Base-by-base conservation (phyloP, 2,797 vertebrate genomes). In the Sebastes umbrosus region DNA sequence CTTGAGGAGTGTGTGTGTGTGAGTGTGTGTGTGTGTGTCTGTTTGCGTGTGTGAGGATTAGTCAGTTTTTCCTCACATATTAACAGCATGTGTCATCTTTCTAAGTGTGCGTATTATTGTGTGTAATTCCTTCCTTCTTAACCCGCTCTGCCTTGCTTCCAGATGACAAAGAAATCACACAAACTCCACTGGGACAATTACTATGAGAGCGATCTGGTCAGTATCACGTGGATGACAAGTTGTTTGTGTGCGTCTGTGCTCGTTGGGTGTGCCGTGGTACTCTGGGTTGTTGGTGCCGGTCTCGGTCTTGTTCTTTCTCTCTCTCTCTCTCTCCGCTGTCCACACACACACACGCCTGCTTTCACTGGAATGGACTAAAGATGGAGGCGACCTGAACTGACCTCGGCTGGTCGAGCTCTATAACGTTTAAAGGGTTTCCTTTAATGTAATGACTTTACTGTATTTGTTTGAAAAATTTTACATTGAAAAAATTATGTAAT, bases 171-270 rank as follows among this genome's bases (percentile, higher is more conserved):
- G 96, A 98, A 96, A 96, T 94, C 94, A 63, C 96, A 96, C 95
- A 98, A 97, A 96, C 96, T 96, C 93, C 96, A 96, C 96, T 99
- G 98, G 98, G 97, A 98, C 95, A 97, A 97, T 97, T 96, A 96
- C 97, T 97, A 95, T 97, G 98, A 99, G 86, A 97, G 96, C 91
- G 97, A 99, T 92, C 97, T 96, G 97, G 98, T 99, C 95, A 98
- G 98, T 99, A 97, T 95, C 52, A 22, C 43, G 71, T 87, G 76
- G 72, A 74, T 87, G 90, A 80, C 86, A 20, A 75, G 75, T 27
- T 87, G 88, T 88, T 27, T 88, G 88, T 92, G 90, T 87, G 2
- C 58, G 82, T 88, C 74, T 88, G 87, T 93, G 85, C 73, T 88
- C 78, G 32, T 8, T 86, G 88, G 84, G 84, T 86, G 91, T 91